Base-by-base conservation (phyloP, 2,113 vertebrate genomes). In the Origma solitaria region DNA sequence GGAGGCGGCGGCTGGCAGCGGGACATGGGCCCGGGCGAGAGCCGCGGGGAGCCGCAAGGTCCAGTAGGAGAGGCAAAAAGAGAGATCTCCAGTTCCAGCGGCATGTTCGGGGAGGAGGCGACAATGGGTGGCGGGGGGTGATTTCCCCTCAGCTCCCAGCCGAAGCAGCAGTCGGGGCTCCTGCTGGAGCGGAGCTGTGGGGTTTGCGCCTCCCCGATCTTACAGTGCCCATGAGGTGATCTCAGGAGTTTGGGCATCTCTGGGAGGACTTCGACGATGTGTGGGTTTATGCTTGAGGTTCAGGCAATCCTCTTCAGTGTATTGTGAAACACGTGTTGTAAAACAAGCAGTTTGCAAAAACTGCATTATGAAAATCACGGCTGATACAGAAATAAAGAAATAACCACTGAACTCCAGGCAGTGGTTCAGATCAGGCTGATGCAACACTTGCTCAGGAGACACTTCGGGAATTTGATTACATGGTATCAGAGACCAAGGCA, bases 181-280 rank as follows among this genome's bases (percentile, higher is more conserved):
- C 42, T 11, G 69, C n/a, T 35, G 60, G 68, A 7, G 49, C 10
- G 15, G 6, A 42, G 24, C 51, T 10, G 18, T 12, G 68, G 28
- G 13, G 2, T 10, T 27, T 15, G 50, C 47, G 1, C 22, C 69
- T 75, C 35, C 42, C 12, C 49, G 0, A 0, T 14, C 31, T 2
- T 13, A 35, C 64, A 38, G 77, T 13, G 16, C 66, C 7, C 9
- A 3, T 20, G 58, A 53, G 68, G 33, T 12, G 13, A 6, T 30
- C 73, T 50, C 60, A 0, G 78, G 23, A 77, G 45, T 30, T 33
- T 10, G 19, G 38, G 16, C 28, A 1, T 4, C 45, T 16, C 64
- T 18, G 25, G 45, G 47, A 61, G 69, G 56, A 22, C 50, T 58
- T 35, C 0, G 73, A 2, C 3, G 7, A 8, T 10, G 45, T 11